phyloP scores from a whole-genome alignment of 2,797 vertebrate genomes.

The Sphenodon punctatus region DNA sequence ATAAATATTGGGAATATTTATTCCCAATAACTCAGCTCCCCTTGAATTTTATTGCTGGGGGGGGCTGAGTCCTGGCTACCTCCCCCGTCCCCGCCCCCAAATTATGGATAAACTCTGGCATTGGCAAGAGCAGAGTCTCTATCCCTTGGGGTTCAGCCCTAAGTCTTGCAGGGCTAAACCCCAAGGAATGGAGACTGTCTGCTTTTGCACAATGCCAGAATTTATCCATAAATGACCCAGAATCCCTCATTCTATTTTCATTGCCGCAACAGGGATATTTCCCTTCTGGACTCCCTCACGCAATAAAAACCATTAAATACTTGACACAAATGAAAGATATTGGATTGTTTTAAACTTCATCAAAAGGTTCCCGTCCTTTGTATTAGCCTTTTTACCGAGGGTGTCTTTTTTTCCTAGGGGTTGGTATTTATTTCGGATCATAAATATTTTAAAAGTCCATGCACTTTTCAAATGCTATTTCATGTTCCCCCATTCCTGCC shows the following conservation, averaged over 20 bases:
- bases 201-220: background rate
- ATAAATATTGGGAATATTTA: too few relatives aligned
- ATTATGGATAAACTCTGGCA: too few relatives aligned
- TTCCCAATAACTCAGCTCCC: too few relatives aligned
- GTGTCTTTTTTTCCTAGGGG: background rate
- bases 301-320: background rate
- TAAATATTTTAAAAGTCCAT: background rate
- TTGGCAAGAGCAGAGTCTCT: too few relatives aligned
- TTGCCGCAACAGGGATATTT: background rate
- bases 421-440: constrained; percentile 7
- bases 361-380: background rate
- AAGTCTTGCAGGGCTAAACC: too few relatives aligned
- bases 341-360: background rate
- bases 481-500: background rate
- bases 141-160: too few relatives aligned
- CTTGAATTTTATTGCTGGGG: too few relatives aligned
- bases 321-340: background rate
- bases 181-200: background rate
- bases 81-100: too few relatives aligned
- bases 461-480: constrained; percentile 19
- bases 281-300: background rate
- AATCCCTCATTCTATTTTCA: background rate
- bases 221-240: background rate
- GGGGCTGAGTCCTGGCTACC: too few relatives aligned
- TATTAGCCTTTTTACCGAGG: background rate